Evolutionary conservation across 1,140 invertebrate genomes (phyloP).

Genomic region (Neocloeon triangulifer): DNA sequence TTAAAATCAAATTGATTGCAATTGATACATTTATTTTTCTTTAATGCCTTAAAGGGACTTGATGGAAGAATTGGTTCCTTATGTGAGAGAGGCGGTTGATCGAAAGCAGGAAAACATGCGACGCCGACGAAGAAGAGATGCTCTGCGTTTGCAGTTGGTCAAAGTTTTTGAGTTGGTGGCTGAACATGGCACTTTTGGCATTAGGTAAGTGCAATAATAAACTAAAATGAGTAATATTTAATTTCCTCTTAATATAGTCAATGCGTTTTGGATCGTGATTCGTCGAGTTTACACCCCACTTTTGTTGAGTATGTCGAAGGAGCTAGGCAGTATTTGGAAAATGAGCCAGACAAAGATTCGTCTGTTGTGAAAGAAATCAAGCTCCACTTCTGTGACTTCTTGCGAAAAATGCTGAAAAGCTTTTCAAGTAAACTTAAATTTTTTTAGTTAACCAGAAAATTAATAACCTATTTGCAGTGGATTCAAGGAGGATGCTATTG

Average conservation of each 20-base stretch:
- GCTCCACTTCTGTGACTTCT: slow-evolving; percentile 83
- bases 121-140: slow-evolving; percentile 66
- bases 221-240: background rate
- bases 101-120: slow-evolving; percentile 92
- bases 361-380: slow-evolving; percentile 61
- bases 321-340: slow-evolving; percentile 71
- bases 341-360: slow-evolving; percentile 75
- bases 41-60: slow-evolving; percentile 45
- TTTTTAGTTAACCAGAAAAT: background rate
- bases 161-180: slow-evolving; percentile 81
- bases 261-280: slow-evolving; percentile 61
- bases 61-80: slow-evolving; percentile 80
- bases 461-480: slow-evolving; percentile 35
- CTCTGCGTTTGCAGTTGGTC: slow-evolving; percentile 74
- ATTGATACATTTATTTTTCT: slow-evolving; percentile 5
- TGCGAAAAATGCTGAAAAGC: slow-evolving; percentile 79
- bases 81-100: slow-evolving; percentile 90
- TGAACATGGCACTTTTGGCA: slow-evolving; percentile 75
- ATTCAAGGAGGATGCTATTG: slow-evolving; percentile 60
- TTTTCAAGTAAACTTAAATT: slow-evolving; percentile 48
- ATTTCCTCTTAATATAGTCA: slow-evolving; percentile 27
- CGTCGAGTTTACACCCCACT: slow-evolving; percentile 57
- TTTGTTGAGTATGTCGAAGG: slow-evolving; percentile 93
- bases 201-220: slow-evolving; percentile 31
- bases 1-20: slow-evolving; percentile 19